These are phyloP conservation scores for Harlomillsia oculata DNA, from an alignment of 1,140 invertebrate species.

Conservation along the genomic window DNA sequence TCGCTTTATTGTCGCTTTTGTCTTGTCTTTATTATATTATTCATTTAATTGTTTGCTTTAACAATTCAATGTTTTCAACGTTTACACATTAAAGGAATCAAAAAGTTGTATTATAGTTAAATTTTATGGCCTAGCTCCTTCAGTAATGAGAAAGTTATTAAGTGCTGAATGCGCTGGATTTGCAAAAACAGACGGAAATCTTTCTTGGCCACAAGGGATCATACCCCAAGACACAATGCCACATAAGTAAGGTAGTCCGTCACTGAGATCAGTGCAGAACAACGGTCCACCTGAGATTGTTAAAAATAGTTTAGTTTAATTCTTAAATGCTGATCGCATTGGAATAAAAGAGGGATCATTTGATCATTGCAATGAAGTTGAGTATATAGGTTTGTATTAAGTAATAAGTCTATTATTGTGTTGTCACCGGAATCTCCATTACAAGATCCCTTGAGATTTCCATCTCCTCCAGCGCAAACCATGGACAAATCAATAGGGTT, in stretches of 20 bases:
- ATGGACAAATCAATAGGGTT: neutral
- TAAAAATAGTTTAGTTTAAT: neutral
- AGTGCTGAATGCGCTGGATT: too few relatives aligned
- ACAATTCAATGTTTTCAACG: too few relatives aligned
- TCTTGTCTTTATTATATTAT: too few relatives aligned
- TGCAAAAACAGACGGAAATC: constrained; percentile 1
- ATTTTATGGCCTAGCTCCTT: too few relatives aligned
- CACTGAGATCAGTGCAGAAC: neutral
- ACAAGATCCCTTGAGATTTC: neutral
- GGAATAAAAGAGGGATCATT: neutral
- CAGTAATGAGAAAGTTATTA: too few relatives aligned
- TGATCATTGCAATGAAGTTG: neutral
- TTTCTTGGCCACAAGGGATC: neutral
- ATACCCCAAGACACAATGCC: constrained; percentile 11
- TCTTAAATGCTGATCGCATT: neutral
- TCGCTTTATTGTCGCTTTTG: too few relatives aligned
- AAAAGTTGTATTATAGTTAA: too few relatives aligned
- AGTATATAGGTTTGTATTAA: too few relatives aligned
- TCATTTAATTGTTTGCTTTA: too few relatives aligned
- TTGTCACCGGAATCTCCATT: too few relatives aligned
- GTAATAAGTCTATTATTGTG: too few relatives aligned
- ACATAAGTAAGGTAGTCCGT: neutral
- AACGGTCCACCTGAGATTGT: constrained; percentile 21
- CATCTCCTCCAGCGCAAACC: neutral
- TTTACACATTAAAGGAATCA: too few relatives aligned